phyloP scores from a whole-genome alignment of 2,113 vertebrate species.

The Octodon degus region DNA sequence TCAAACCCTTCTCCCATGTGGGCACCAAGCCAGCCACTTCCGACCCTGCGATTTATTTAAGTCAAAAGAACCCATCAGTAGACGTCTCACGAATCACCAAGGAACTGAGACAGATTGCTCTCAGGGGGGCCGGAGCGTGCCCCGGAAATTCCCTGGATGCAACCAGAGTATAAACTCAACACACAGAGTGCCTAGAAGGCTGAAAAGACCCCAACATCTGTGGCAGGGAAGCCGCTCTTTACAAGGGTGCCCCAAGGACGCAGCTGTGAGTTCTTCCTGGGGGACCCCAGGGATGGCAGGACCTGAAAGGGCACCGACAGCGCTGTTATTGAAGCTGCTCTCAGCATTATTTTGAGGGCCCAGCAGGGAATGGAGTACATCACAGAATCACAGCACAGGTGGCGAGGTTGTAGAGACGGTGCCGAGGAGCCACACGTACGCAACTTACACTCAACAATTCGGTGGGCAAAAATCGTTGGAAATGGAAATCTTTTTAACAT shows the following conservation, averaged over 20 bases:
- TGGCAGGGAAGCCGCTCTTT: neutral
- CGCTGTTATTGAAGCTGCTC: conserved; percentile 22
- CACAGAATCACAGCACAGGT: neutral
- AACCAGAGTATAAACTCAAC: neutral
- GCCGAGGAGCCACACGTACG: neutral
- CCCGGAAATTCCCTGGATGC: neutral
- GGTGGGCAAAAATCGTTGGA: neutral
- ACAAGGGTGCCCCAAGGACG: neutral
- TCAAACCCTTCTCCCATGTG: neutral
- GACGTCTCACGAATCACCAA: neutral
- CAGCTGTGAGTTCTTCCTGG: neutral
- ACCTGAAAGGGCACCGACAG: conserved; percentile 23
- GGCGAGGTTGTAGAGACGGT: neutral
- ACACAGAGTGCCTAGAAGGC: neutral
- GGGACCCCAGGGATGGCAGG: neutral
- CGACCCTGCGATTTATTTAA: neutral
- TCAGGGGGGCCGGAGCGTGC: neutral
- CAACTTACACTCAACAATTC: neutral
- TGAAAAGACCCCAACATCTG: neutral
- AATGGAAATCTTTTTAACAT: neutral
- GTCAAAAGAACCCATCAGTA: neutral
- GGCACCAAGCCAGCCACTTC: neutral
- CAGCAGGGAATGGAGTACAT: neutral
- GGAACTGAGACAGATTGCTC: neutral
- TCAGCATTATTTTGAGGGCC: neutral